phyloP scores from a whole-genome alignment of 1,140 invertebrate genomes.

The Sogatella furcifera region DNA sequence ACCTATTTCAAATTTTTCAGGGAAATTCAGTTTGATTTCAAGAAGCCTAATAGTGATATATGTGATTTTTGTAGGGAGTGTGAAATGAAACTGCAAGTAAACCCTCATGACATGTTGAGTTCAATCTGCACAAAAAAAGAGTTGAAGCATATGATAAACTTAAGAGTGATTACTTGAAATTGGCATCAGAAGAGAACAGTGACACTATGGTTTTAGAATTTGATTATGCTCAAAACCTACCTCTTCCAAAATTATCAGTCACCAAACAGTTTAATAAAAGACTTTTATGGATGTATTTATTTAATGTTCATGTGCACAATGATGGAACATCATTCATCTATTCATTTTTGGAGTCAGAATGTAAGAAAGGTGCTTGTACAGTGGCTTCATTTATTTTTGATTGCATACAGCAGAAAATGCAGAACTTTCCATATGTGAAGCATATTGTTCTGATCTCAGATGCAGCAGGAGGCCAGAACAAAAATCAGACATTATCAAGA shows the following conservation, averaged over 20 bases:
- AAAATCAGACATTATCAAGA: too few species aligned
- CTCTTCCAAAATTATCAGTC: slow-evolving; percentile 11
- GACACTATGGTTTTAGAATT: slow-evolving; percentile 9
- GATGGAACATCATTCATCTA: too few species aligned
- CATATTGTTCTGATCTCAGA: too few species aligned
- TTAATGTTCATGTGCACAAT: slow-evolving; percentile 9
- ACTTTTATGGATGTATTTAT: slow-evolving; percentile 14
- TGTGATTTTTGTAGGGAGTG: slow-evolving; percentile 11
- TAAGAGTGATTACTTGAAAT: background rate
- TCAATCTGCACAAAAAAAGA: slow-evolving; percentile 1
- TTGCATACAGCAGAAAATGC: too few species aligned
- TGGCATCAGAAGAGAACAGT: too few species aligned
- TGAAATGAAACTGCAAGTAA: slow-evolving; percentile 7
- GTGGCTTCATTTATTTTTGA: too few species aligned
- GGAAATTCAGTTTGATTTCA: background rate
- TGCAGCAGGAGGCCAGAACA: too few species aligned
- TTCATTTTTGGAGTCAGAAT: too few species aligned
- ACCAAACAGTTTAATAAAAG: slow-evolving; percentile 15
- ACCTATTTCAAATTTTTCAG: slow-evolving; percentile 8
- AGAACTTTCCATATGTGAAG: too few species aligned
- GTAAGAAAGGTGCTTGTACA: too few species aligned
- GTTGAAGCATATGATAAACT: slow-evolving; percentile 1
- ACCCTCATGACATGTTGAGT: slow-evolving; percentile 5
- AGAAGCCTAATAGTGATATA: slow-evolving; percentile 8
- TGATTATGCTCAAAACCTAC: slow-evolving; percentile 17